Evolutionary conservation across 2,888 invertebrate genomes (phyloP).

Genomic region (Drosophila prostipennis): DNA sequence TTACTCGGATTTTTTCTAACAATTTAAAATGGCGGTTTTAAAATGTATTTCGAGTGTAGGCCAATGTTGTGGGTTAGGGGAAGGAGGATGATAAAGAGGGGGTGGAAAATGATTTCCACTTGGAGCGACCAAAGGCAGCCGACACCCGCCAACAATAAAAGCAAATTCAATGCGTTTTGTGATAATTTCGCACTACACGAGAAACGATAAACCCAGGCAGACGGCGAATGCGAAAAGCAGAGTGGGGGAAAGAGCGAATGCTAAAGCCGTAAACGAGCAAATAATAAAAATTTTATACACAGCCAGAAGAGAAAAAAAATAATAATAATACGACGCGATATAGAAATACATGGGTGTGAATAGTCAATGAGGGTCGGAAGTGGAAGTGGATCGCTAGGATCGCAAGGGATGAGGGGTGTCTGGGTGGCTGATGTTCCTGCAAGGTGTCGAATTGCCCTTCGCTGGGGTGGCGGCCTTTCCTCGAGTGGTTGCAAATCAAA

Average conservation of each 20-base stretch:
- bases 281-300: conserved; percentile 70
- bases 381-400: conserved; percentile 43
- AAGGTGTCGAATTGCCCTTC: conserved; percentile 48
- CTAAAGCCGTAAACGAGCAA: conserved; percentile 66
- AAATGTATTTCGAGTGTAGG: background rate
- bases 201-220: conserved; percentile 48
- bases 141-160: conserved; percentile 68
- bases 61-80: background rate
- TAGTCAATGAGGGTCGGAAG: conserved; percentile 71
- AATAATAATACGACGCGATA: conserved; percentile 50
- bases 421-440: conserved; percentile 32
- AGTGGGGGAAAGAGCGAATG: conserved; percentile 20
- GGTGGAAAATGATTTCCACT: conserved; percentile 24
- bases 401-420: conserved; percentile 13
- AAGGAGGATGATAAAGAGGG: conserved; percentile 15
- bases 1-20: background rate
- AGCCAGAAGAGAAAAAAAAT: conserved; percentile 44
- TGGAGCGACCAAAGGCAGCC: conserved; percentile 18
- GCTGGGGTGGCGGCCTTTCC: conserved; percentile 13
- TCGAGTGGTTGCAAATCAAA: conserved; percentile 72
- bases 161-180: conserved; percentile 76
- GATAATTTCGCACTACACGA: conserved; percentile 71
- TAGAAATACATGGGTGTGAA: conserved; percentile 78
- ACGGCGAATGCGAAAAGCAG: conserved; percentile 9
- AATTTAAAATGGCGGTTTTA: background rate